Evolutionary conservation across 35 echinoderm and acorn worm genomes (phyloP).

Genomic region (Acanthaster planci): DNA sequence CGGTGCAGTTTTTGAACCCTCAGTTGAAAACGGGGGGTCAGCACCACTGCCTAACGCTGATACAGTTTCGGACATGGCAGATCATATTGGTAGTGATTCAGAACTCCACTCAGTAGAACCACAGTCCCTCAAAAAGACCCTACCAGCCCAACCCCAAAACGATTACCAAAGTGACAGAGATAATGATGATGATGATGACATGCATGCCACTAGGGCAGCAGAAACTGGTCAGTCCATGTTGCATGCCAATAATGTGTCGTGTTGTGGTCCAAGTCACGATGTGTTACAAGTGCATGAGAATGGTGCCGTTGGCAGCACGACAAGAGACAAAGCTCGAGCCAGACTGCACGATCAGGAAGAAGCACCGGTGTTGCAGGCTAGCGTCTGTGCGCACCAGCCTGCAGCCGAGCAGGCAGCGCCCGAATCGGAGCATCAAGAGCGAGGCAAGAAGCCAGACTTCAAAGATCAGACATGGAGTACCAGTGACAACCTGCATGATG

Average conservation of each 20-base stretch:
- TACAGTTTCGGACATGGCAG: too few species aligned
- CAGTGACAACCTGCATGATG: not conserved
- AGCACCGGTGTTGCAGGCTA: too few species aligned
- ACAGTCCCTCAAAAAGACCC: not conserved
- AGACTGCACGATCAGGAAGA: too few species aligned
- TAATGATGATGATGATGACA: not conserved
- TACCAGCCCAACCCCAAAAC: not conserved
- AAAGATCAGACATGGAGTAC: not conserved
- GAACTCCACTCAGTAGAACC: not conserved
- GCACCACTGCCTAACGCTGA: too few species aligned
- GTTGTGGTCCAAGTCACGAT: not conserved
- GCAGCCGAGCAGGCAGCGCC: not conserved
- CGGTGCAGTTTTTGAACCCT: not conserved
- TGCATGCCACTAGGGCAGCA: not conserved
- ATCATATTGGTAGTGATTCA: too few species aligned
- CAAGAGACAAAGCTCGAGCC: not conserved
- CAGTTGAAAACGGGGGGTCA: too few species aligned
- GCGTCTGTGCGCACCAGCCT: not conserved
- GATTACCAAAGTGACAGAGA: not conserved
- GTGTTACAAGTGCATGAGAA: not conserved
- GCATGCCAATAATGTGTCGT: not conserved
- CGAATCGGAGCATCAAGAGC: not conserved
- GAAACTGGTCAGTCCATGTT: not conserved
- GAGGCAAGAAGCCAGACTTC: not conserved
- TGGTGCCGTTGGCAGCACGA: not conserved